Evolutionary conservation across 2,888 invertebrate genomes (phyloP).

Genomic region (Nymphalis polychloros): DNA sequence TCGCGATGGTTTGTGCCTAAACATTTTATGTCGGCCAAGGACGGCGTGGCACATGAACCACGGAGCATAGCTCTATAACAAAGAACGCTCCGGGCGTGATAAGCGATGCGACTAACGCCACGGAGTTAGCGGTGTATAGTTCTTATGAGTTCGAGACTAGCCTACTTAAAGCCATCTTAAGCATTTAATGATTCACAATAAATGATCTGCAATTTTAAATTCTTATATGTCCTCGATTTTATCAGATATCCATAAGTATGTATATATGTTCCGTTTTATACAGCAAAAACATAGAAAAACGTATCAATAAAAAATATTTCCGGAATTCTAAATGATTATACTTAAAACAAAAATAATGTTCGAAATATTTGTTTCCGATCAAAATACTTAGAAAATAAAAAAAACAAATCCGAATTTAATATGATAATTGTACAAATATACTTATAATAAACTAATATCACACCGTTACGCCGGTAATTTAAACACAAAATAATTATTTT

Average conservation of each 20-base stretch:
- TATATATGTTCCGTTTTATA: too few species aligned
- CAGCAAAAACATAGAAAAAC: too few species aligned
- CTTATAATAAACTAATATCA: neutral
- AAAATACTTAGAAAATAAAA: neutral
- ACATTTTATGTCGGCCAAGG: constrained; percentile 75
- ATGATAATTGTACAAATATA: neutral
- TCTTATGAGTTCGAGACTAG: constrained; percentile 33
- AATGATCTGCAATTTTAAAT: neutral
- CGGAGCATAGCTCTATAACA: constrained; percentile 29
- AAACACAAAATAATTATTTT: neutral
- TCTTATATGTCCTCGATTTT: neutral
- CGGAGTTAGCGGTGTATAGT: constrained; percentile 32
- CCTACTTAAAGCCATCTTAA: constrained; percentile 27
- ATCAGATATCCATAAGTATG: neutral
- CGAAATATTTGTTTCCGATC: neutral
- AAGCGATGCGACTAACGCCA: constrained; percentile 32
- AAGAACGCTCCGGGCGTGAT: constrained; percentile 35
- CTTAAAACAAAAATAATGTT: neutral
- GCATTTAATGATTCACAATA: constrained; percentile 25
- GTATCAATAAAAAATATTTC: too few species aligned
- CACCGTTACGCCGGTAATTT: neutral
- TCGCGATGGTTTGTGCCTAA: constrained; percentile 52
- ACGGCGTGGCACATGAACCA: constrained; percentile 25
- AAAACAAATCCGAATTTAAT: neutral
- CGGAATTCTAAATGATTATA: neutral